Base-by-base conservation (phyloP, 1,140 invertebrate species). In the Ganaspis sp. region DNA sequence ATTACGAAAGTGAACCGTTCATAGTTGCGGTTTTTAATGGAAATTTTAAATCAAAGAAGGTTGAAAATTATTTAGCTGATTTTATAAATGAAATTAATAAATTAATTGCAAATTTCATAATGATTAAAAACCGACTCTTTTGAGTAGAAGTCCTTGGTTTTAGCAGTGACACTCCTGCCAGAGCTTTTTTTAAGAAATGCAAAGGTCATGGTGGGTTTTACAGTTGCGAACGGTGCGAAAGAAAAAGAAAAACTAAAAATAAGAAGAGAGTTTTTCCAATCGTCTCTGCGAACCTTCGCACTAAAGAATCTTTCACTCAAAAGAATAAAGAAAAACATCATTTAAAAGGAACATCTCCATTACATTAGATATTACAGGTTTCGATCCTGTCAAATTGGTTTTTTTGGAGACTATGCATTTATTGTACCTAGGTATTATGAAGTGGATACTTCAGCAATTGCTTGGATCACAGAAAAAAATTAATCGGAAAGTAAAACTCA, bases 31-130 rank as follows among this genome's bases (percentile, higher is more conserved):
- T 81, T 12, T 81, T 71, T 53, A 77, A 40, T 70, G 83, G 76
- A 21, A 54, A 77, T 75, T 72, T 78, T 0, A 81, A 84, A 79
- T 78, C 78, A 49, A 9, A 26, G 11, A 74, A 49, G 11, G 64
- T 54, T 11, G 15, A 69, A 1, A 79, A 83, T 21, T 83, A 54
- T 71, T 69, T 84, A n/a, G 2, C 45, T 12, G 74, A 80, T 70
- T 84, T 83, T 73, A 54, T 83, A 19, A 29, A 6, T 1, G 78
- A 85, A 79, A 21, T 17, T 23, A 81, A 80, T 64, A 1, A 49
- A 15, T 76, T 82, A 53, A 83, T 79, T 49, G 17, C 0, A 17
- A 53, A 77, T 40, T 40, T 64, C 4, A 40, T 73, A 4, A 19
- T 12, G 19, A 77, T 73, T 26, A 12, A 42, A 34, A 29, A 40